These are phyloP conservation scores for Petrocephalus zakoni DNA, from an alignment of 2,113 vertebrate species.

Conservation along the genomic window DNA sequence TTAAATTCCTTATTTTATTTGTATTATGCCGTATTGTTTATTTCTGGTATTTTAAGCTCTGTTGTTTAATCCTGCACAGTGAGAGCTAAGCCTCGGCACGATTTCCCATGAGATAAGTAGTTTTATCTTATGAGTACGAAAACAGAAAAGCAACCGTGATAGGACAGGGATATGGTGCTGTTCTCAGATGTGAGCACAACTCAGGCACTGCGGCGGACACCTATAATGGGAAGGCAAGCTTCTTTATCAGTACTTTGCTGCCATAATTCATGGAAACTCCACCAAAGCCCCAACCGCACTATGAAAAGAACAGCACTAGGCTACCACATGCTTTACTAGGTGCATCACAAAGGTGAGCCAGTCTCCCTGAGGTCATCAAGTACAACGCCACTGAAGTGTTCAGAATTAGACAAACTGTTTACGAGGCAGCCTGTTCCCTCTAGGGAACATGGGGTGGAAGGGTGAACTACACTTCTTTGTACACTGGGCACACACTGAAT, in stretches of 20 bases:
- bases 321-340: not conserved
- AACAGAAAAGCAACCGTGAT: not conserved
- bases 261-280: not conserved
- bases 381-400: not conserved
- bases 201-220: not conserved
- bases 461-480: not conserved
- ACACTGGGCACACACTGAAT: not conserved
- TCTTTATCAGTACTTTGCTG: not conserved
- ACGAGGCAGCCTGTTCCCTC: not conserved
- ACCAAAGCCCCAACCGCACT: not conserved
- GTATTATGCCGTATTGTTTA: not conserved
- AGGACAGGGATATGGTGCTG: not conserved
- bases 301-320: not conserved
- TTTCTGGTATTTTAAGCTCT: not conserved
- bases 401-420: not conserved
- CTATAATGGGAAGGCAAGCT: not conserved
- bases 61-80: not conserved
- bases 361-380: not conserved
- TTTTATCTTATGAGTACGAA: not conserved
- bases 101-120: not conserved
- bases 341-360: not conserved
- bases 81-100: not conserved
- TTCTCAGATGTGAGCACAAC: not conserved
- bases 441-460: not conserved
- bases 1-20: not conserved